phyloP scores from a whole-genome alignment of 2,888 invertebrate genomes.

The Acheta domesticus region DNA sequence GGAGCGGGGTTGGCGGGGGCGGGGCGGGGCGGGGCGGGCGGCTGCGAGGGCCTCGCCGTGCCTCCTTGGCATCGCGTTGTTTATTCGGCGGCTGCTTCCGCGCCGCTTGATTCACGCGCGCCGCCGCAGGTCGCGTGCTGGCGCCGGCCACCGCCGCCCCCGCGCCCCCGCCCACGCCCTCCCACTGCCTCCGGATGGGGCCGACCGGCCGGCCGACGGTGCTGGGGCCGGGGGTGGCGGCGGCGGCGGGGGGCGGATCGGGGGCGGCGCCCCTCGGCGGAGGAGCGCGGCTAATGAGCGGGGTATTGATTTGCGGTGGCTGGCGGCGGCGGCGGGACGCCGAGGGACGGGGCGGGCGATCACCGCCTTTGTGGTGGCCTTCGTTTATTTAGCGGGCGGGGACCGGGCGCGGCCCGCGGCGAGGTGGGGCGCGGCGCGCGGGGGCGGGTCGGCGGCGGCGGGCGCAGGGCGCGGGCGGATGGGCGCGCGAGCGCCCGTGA shows the following conservation, averaged over 20 bases:
- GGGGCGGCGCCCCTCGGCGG: neutral
- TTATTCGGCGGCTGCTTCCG: neutral
- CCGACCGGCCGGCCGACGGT: neutral
- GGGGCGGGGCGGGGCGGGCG: neutral
- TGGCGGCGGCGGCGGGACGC: neutral
- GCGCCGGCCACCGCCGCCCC: neutral
- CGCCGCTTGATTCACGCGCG: neutral
- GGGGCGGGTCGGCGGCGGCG: too few species aligned
- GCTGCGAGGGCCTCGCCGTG: neutral
- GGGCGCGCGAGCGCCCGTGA: too few species aligned
- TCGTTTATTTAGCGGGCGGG: neutral
- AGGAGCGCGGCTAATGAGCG: slow-evolving; percentile 18
- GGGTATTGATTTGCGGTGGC: neutral
- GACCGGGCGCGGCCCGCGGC: neutral
- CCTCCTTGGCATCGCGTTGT: slow-evolving; percentile 9
- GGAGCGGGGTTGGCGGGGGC: too few species aligned
- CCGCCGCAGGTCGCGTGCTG: neutral
- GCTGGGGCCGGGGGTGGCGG: neutral
- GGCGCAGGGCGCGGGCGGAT: too few species aligned
- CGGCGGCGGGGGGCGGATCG: neutral
- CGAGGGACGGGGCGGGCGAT: neutral
- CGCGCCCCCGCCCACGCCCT: neutral
- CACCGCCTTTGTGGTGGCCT: slow-evolving; percentile 6
- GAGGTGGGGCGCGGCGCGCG: neutral
- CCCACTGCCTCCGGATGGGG: neutral